Evolutionary conservation across 2,797 vertebrate genomes (phyloP).

Genomic region (Peromyscus melanophrys): DNA sequence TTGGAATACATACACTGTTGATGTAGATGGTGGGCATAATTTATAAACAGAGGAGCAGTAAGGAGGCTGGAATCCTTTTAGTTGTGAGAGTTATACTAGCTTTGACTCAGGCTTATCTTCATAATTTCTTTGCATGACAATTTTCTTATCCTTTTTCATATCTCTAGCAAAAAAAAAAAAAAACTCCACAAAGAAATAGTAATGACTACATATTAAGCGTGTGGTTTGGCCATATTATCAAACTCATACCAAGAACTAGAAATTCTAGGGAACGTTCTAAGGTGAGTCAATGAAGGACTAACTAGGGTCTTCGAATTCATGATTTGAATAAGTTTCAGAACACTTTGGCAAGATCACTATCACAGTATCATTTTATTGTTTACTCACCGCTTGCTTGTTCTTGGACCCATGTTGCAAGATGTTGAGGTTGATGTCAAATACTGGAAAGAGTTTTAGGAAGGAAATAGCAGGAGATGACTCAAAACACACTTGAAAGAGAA

Average conservation of each 20-base stretch:
- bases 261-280: conserved; percentile 42
- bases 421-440: conserved; percentile 26
- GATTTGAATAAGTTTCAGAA: conserved; percentile 47
- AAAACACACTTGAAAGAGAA: conserved; percentile 2
- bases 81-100: neutral
- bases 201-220: neutral
- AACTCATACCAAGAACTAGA: conserved; percentile 22
- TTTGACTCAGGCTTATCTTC: neutral
- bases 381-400: conserved; percentile 6
- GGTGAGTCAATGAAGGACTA: neutral
- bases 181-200: neutral
- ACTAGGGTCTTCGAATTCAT: neutral
- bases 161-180: neutral
- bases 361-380: conserved; percentile 5
- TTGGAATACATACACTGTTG: neutral
- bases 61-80: neutral
- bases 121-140: neutral
- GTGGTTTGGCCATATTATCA: neutral
- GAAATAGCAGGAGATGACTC: conserved; percentile 21
- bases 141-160: conserved; percentile 34
- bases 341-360: neutral
- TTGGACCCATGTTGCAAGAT: neutral
- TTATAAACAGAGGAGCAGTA: neutral
- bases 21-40: neutral
- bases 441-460: neutral